A percentile compares a stretch with the other conserved stretches of the same genome.
phyloP scores from a whole-genome alignment of 2,797 vertebrate species.

The Menidia menidia region DNA sequence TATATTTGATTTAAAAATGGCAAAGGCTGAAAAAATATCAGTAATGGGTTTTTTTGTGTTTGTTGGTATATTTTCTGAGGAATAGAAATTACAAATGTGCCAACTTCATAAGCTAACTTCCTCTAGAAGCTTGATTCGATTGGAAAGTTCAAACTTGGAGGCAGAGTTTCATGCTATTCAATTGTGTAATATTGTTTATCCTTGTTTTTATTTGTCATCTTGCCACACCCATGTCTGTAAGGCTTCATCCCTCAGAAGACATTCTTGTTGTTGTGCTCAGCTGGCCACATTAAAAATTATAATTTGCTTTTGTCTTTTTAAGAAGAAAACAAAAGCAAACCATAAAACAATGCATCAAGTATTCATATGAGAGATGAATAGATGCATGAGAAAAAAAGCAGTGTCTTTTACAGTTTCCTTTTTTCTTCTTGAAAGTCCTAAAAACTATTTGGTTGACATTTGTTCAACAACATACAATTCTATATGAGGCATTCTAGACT shows the following conservation, averaged over 20 bases:
- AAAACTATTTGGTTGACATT: neutral
- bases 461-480: neutral
- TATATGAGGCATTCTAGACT: neutral
- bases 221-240: too few species aligned
- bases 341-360: neutral
- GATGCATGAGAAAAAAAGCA: neutral
- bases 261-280: constrained; percentile 2
- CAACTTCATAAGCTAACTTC: too few species aligned
- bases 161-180: too few species aligned
- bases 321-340: neutral
- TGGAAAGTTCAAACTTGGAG: too few species aligned
- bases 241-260: neutral
- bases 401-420: neutral
- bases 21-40: too few species aligned
- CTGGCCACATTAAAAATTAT: neutral
- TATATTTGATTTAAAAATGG: too few species aligned
- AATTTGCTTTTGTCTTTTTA: neutral
- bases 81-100: too few species aligned
- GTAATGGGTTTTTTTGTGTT: too few species aligned
- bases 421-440: neutral
- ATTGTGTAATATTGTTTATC: too few species aligned
- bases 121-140: too few species aligned
- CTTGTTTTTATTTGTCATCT: neutral
- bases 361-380: neutral
- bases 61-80: too few species aligned